Evolutionary conservation across 1,140 invertebrate species (phyloP), one percentile per base, ranked within the genome.

Genomic region (Campoletis sonorensis): DNA sequence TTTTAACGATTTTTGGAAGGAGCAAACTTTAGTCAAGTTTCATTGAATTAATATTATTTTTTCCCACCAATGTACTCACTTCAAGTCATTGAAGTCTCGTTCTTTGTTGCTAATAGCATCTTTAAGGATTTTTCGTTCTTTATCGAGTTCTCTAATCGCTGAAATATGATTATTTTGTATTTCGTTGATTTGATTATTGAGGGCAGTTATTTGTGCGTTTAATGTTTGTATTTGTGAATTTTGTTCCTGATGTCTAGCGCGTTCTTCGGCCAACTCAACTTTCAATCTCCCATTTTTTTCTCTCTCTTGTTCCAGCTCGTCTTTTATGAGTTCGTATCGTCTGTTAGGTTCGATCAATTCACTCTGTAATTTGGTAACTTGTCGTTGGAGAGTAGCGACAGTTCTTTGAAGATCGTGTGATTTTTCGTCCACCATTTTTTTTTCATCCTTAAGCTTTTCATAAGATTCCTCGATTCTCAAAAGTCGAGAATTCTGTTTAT

Each of bases 311-410:
- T 88, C 83, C 71, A 91, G 76, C 75, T 91, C 89, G n/a, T 89
- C 85, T 45, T 88, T 89, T 3, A 91, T 64, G 33, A 88, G 80
- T 71, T 88, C 85, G n/a, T 89, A 88, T 15, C 86, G 86, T 70
- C 88, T 87, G 68, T 90, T 89, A 3, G 90, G 90, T 49, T 91
- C 90, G 30, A 90, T 85, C 0, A 90, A 81, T 82, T 91, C 90
- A 4, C 82, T 84, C 64, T 91, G 84, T 68, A 90, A 81, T 0
- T 75, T 33, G 0, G 79, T 54, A 13, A 88, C 45, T 58, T 90
- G 89, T 23, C 87, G 83, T 49, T 90, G 87, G 18, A 91, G 82
- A 45, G 85, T 87, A 13, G 84, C 85, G 16, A 87, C 58, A 2
- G 70, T 87, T 82, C 87, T 87, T 37, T 89, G 85, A 23, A 86